Evolutionary conservation across 2,888 invertebrate genomes (phyloP).

Genomic region (Habrosyne pyritoides): DNA sequence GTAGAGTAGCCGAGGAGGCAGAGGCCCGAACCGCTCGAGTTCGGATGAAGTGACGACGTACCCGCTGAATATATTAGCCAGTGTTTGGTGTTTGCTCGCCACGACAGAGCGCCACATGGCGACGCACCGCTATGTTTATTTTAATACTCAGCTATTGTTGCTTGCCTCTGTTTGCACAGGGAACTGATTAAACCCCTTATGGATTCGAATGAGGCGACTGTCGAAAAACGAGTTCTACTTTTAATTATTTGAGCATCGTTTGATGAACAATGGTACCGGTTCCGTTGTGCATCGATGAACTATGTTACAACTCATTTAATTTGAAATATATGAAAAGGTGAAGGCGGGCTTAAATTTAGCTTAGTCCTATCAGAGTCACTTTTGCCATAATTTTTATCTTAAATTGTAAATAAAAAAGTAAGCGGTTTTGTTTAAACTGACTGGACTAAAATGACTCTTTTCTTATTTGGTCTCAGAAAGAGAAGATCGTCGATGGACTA

Average conservation of each 20-base stretch:
- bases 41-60: slow-evolving; percentile 42
- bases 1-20: slow-evolving; percentile 21
- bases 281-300: too few species aligned
- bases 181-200: slow-evolving; percentile 69
- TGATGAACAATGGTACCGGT: not conserved
- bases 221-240: slow-evolving; percentile 23
- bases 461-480: too few species aligned
- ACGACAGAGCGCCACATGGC: slow-evolving; percentile 72
- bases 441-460: too few species aligned
- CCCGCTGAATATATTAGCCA: slow-evolving; percentile 75
- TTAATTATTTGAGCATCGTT: not conserved
- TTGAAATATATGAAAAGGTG: too few species aligned
- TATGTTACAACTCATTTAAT: too few species aligned
- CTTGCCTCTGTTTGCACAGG: slow-evolving; percentile 69
- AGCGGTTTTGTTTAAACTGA: too few species aligned
- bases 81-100: slow-evolving; percentile 69
- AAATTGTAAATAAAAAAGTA: too few species aligned
- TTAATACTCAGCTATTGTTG: slow-evolving; percentile 81
- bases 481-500: too few species aligned
- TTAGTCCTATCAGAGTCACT: too few species aligned
- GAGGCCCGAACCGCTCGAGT: slow-evolving; percentile 17
- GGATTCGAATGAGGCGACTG: slow-evolving; percentile 56
- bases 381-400: too few species aligned
- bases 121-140: slow-evolving; percentile 73
- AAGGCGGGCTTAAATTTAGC: too few species aligned